Conservation (phyloP, 2,888 invertebrate species). For the Drosophila austrosaltans region DNA sequence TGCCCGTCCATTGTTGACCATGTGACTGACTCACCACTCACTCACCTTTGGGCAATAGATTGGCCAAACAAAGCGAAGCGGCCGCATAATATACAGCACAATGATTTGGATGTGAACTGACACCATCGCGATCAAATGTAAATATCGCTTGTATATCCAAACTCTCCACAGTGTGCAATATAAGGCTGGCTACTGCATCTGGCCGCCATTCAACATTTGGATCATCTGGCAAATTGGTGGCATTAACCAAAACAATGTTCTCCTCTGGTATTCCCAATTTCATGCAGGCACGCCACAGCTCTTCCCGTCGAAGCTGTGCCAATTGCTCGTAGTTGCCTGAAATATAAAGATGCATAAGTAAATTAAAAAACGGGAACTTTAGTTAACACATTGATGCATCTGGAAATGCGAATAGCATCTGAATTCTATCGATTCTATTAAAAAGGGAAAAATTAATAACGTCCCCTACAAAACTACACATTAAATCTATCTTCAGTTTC, state of each 20-base stretch:
- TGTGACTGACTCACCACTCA: slow-evolving; percentile 64
- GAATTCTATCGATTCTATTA: too few relatives aligned
- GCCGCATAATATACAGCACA: slow-evolving; percentile 92
- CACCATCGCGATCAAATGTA: slow-evolving; percentile 96
- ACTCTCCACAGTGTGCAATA: slow-evolving; percentile 88
- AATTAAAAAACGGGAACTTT: too few relatives aligned
- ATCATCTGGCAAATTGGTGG: slow-evolving; percentile 90
- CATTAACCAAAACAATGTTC: slow-evolving; percentile 89
- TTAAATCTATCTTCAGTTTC: too few relatives aligned
- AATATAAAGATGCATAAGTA: background rate
- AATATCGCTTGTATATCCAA: slow-evolving; percentile 92
- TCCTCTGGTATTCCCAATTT: slow-evolving; percentile 90
- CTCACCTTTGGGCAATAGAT: slow-evolving; percentile 89
- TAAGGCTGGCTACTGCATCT: slow-evolving; percentile 86
- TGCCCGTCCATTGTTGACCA: slow-evolving; percentile 40
- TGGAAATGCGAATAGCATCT: too few relatives aligned
- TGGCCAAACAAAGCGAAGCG: slow-evolving; percentile 90
- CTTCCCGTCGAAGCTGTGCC: slow-evolving; percentile 88
- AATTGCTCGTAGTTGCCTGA: slow-evolving; percentile 88
- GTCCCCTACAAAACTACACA: too few relatives aligned
- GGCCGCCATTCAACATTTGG: slow-evolving; percentile 91
- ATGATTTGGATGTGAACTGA: slow-evolving; percentile 97
- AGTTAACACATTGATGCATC: too few relatives aligned
- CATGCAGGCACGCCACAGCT: slow-evolving; percentile 92
- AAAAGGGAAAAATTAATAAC: too few relatives aligned